Conservation (phyloP, 37 sponge, comb jelly and placozoan species). For the Axinella damicornis region DNA sequence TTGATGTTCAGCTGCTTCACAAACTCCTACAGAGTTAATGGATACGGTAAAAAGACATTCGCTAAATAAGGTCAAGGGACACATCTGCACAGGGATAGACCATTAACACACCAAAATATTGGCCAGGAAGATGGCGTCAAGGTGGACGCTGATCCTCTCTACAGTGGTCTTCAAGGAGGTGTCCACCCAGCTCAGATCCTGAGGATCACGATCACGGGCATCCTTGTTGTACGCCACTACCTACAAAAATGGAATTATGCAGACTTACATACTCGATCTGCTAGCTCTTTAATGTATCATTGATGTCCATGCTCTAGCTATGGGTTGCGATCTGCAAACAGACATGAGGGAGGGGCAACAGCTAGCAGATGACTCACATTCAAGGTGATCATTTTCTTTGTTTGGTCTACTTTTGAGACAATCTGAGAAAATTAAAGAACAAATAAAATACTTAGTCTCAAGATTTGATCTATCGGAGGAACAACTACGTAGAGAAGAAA, state of each 20-base stretch:
- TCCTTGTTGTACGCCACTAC: conserved; percentile 34
- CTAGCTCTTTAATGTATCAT: too few relatives aligned
- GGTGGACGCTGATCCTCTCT: conserved; percentile 30
- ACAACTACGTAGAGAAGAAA: too few relatives aligned
- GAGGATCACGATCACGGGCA: conserved; percentile 40
- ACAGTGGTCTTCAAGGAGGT: conserved; percentile 33
- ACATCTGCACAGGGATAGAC: not conserved
- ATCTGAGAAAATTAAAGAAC: not conserved
- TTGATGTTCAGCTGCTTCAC: conserved; percentile 49
- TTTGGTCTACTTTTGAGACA: conserved; percentile 27
- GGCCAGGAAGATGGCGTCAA: conserved; percentile 37
- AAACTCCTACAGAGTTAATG: conserved; percentile 32
- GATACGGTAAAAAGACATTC: not conserved
- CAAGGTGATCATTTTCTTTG: conserved; percentile 38
- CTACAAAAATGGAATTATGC: not conserved
- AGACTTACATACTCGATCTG: too few relatives aligned
- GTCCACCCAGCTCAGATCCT: conserved; percentile 51
- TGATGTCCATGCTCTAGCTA: too few relatives aligned
- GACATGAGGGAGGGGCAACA: too few relatives aligned
- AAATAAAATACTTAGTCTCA: too few relatives aligned
- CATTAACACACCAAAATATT: conserved; percentile 43
- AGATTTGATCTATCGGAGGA: too few relatives aligned
- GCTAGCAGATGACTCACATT: conserved; percentile 36
- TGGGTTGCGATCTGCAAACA: too few relatives aligned
- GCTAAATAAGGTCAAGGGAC: too few relatives aligned